Percentiles rank a stretch among this genome's conserved stretches.
Conservation (phyloP, 2,797 vertebrate genomes). For the Hozukius guyotensis region DNA sequence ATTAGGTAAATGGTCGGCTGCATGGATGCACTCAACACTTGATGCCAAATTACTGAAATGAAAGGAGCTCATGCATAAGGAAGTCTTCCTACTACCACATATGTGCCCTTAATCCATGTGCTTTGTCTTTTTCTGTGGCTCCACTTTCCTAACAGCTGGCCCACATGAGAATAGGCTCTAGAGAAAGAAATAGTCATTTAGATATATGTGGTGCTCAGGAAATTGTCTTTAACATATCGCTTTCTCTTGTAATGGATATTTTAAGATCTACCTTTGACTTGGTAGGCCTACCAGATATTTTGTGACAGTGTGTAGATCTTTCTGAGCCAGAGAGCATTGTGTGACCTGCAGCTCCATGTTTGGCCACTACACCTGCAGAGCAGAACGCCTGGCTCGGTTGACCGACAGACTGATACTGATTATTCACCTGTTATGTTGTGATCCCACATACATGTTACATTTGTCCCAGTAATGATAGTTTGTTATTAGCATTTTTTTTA, state of each 20-base stretch:
- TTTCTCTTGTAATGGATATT: neutral
- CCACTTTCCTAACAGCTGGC: neutral
- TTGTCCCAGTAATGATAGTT: neutral
- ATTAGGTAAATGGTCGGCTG: neutral
- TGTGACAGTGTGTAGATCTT: neutral
- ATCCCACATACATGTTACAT: neutral
- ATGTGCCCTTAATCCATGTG: neutral
- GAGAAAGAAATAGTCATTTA: neutral
- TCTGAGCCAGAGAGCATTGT: neutral
- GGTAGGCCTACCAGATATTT: fast-evolving
- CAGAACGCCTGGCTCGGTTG: neutral
- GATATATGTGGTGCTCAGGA: neutral
- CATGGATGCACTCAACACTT: neutral
- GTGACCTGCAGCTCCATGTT: neutral
- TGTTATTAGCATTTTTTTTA: neutral
- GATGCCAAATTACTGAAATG: neutral
- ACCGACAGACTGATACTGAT: neutral
- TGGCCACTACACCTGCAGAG: neutral
- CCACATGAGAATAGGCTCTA: neutral
- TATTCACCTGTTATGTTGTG: neutral
- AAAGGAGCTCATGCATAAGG: neutral
- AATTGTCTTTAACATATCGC: neutral
- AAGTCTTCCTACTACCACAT: neutral
- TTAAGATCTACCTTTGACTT: neutral
- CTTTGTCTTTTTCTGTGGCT: neutral